phyloP scores from a whole-genome alignment of 2,888 invertebrate genomes.

The Megastigmus dorsalis region DNA sequence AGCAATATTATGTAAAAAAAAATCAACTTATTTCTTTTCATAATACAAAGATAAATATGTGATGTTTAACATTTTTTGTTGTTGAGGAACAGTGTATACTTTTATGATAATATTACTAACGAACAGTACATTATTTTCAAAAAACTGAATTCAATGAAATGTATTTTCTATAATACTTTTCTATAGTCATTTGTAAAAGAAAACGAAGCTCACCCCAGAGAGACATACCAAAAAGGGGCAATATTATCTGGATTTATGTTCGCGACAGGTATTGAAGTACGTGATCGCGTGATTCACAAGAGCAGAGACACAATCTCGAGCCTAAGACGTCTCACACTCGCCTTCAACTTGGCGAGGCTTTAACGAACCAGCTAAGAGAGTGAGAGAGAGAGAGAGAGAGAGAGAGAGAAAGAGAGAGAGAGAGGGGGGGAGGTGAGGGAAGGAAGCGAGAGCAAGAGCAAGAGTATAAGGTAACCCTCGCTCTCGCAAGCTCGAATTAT shows the following conservation, averaged over 20 bases:
- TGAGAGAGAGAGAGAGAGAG: constrained; percentile 37
- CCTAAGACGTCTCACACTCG: constrained; percentile 56
- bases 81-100: too few relatives aligned
- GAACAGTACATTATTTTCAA: too few relatives aligned
- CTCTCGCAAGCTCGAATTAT: constrained; percentile 65
- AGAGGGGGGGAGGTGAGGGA: neutral
- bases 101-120: too few relatives aligned
- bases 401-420: neutral
- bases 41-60: too few relatives aligned
- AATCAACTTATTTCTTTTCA: too few relatives aligned
- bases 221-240: neutral
- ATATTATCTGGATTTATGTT: neutral
- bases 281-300: constrained; percentile 54
- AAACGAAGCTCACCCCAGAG: too few relatives aligned
- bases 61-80: too few relatives aligned
- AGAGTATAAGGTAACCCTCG: constrained; percentile 17
- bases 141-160: too few relatives aligned
- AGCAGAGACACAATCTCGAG: constrained; percentile 26
- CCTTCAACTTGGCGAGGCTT: constrained; percentile 66
- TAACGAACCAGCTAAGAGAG: constrained; percentile 58
- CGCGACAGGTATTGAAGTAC: constrained; percentile 51
- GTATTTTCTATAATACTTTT: too few relatives aligned
- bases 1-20: too few relatives aligned
- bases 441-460: constrained; percentile 37
- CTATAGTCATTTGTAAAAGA: too few relatives aligned